A percentile compares a stretch with the other conserved stretches of the same genome.
phyloP scores from a whole-genome alignment of 2,113 vertebrate species.

The Recurvirostra avosetta region DNA sequence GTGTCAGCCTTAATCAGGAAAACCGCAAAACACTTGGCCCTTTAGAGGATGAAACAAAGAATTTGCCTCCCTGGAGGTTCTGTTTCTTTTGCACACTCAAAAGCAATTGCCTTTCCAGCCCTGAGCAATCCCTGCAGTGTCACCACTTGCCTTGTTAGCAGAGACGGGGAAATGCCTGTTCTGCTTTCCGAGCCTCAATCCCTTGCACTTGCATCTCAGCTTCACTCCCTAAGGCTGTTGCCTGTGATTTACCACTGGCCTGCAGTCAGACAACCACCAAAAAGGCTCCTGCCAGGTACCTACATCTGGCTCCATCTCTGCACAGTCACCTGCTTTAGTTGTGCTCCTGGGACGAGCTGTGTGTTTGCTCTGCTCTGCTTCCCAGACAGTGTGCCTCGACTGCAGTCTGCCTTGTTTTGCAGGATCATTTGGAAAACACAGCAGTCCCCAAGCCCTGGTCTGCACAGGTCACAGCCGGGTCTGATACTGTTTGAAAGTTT shows the following conservation, averaged over 20 bases:
- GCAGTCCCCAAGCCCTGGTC: background rate
- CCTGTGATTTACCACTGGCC: background rate
- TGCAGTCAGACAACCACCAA: background rate
- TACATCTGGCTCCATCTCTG: background rate
- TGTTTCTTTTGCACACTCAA: background rate
- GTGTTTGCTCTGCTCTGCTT: background rate
- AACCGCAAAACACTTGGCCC: background rate
- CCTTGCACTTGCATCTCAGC: background rate
- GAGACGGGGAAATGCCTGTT: background rate
- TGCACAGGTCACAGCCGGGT: background rate
- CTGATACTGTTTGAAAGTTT: background rate
- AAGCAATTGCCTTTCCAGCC: background rate
- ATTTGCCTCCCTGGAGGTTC: background rate
- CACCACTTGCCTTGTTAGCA: background rate
- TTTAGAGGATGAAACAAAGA: background rate
- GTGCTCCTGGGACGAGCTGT: background rate
- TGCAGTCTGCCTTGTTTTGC: background rate
- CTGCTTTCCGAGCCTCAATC: background rate
- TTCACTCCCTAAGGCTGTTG: background rate
- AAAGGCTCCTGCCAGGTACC: background rate
- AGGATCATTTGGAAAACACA: background rate
- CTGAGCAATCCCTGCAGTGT: background rate
- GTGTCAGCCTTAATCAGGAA: background rate
- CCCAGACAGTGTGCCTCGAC: too few species aligned
- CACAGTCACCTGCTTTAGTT: background rate